Evolutionary conservation across 2,113 vertebrate species (phyloP).

Genomic region (Etia nguti): DNA sequence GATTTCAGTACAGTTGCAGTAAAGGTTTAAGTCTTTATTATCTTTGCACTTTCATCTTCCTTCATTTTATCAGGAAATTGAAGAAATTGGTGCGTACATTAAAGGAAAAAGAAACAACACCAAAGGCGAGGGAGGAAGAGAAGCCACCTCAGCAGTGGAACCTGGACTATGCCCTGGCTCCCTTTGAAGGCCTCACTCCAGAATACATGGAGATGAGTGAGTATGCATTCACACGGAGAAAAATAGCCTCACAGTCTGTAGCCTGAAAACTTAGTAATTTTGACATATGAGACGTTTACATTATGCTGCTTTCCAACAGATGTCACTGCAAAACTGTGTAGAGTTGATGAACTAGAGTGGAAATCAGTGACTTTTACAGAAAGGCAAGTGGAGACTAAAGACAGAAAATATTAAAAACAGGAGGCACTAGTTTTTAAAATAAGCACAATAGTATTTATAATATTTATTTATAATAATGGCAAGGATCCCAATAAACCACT

Average conservation of each 20-base stretch:
- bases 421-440: not conserved
- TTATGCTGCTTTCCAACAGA: not conserved
- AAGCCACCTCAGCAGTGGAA: slow-evolving; percentile 87
- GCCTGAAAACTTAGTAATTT: not conserved
- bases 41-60: not conserved
- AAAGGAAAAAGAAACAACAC: slow-evolving; percentile 79
- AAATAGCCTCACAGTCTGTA: not conserved
- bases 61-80: slow-evolving; percentile 77
- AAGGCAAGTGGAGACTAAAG: not conserved
- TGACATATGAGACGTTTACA: not conserved
- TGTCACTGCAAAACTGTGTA: not conserved
- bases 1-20: not conserved
- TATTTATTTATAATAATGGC: not conserved
- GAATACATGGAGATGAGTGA: slow-evolving; percentile 99
- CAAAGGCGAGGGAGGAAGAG: slow-evolving; percentile 67
- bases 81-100: slow-evolving; percentile 89
- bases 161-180: slow-evolving; percentile 85
- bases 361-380: not conserved
- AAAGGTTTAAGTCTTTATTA: not conserved
- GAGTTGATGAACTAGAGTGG: not conserved
- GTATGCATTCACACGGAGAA: slow-evolving; percentile 25
- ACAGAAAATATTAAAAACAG: not conserved
- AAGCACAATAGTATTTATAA: not conserved
- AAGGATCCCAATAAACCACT: not conserved
- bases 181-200: slow-evolving; percentile 90